A percentile compares a stretch with the other conserved stretches of the same genome.
Conservation (phyloP, 30 jellyfish, hydroid and myxozoan species). For the Hydra vulgaris region DNA sequence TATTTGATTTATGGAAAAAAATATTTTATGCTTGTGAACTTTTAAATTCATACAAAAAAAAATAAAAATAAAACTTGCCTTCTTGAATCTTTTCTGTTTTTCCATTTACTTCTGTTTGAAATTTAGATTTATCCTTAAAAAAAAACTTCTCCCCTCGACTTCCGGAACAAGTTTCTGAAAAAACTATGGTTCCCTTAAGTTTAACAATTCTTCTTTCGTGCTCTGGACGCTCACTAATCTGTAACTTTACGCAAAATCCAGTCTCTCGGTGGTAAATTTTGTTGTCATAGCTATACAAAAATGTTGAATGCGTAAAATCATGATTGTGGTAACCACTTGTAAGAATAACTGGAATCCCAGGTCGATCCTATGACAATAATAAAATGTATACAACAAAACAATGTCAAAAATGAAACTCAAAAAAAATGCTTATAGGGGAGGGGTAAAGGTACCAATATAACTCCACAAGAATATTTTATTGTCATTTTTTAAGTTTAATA, state of each 20-base stretch:
- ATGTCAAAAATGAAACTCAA: too few relatives aligned
- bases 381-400: neutral
- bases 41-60: too few relatives aligned
- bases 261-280: neutral
- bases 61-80: too few relatives aligned
- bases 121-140: neutral
- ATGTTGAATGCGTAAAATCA: neutral
- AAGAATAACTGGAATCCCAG: neutral
- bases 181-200: neutral
- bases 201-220: neutral
- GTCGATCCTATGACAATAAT: neutral
- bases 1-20: too few relatives aligned
- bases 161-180: neutral
- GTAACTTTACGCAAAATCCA: neutral
- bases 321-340: neutral
- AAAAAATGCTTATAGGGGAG: too few relatives aligned
- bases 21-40: too few relatives aligned
- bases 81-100: too few relatives aligned
- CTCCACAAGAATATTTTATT: too few relatives aligned
- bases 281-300: neutral
- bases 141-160: neutral
- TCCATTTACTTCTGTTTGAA: too few relatives aligned
- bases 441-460: too few relatives aligned
- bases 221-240: neutral
- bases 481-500: too few relatives aligned